Conservation (phyloP, 2,797 vertebrate genomes). For the Falco biarmicus region DNA sequence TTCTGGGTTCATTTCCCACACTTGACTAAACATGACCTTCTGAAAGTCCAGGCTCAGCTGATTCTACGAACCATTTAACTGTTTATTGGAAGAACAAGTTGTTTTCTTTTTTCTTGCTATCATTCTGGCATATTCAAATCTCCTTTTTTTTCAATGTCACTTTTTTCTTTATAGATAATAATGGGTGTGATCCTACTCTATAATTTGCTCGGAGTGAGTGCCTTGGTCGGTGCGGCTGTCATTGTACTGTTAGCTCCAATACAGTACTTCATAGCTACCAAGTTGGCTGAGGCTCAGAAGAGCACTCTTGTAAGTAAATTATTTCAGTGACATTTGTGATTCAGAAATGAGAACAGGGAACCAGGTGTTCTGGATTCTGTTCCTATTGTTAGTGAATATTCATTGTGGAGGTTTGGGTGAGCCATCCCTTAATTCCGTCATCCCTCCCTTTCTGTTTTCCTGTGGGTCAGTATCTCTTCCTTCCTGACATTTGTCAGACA, state of each 20-base stretch:
- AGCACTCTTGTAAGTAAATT: constrained; percentile 89
- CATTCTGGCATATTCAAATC: neutral
- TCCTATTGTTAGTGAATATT: neutral
- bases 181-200: constrained; percentile 97
- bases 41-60: neutral
- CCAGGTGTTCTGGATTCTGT: neutral
- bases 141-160: neutral
- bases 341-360: neutral
- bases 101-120: neutral
- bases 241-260: constrained; percentile 93
- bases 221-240: constrained; percentile 91
- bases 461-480: neutral
- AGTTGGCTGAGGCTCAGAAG: constrained; percentile 95
- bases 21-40: constrained; percentile 3
- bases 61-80: neutral
- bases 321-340: neutral
- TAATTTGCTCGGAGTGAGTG: constrained; percentile 86
- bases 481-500: neutral
- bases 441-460: neutral
- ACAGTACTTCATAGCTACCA: constrained; percentile 97
- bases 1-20: constrained; percentile 34
- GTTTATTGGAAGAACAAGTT: neutral
- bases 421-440: rapidly evolving
- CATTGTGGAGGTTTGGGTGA: neutral
- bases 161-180: constrained; percentile 84